phyloP scores from a whole-genome alignment of 2,113 vertebrate genomes.

The Myotis davidii region DNA sequence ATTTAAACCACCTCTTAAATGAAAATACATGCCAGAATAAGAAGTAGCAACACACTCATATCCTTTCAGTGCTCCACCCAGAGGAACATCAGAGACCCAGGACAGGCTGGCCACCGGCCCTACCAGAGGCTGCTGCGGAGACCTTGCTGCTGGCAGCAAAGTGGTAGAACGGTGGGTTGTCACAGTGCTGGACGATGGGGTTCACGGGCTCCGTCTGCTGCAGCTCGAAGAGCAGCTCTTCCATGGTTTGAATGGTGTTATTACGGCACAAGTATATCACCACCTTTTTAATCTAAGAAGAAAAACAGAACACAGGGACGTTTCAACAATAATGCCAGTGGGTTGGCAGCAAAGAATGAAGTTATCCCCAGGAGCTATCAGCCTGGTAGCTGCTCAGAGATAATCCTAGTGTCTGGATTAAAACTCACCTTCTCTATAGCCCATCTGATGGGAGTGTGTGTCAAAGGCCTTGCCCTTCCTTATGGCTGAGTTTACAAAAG shows the following conservation, averaged over 20 bases:
- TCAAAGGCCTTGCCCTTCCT: not conserved
- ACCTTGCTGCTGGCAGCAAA: slow-evolving; percentile 96
- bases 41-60: not conserved
- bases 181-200: slow-evolving; percentile 96
- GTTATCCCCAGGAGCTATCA: not conserved
- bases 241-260: slow-evolving; percentile 99
- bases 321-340: not conserved
- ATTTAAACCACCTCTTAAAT: not conserved
- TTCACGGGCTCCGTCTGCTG: slow-evolving; percentile 98
- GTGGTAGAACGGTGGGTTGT: slow-evolving; percentile 98
- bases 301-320: slow-evolving; percentile 6
- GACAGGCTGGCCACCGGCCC: not conserved
- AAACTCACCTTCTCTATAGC: not conserved
- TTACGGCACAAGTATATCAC: slow-evolving; percentile 97
- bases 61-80: not conserved
- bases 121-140: slow-evolving; percentile 95
- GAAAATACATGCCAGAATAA: not conserved
- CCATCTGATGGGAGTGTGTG: not conserved
- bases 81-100: not conserved
- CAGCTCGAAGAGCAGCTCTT: slow-evolving; percentile 97
- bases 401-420: not conserved
- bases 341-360: not conserved
- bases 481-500: not conserved
- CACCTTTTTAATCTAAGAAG: slow-evolving; percentile 96
- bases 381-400: rapidly evolving